Evolutionary conservation across 2,113 vertebrate species (phyloP), one percentile per base, ranked within the genome.

Genomic region (Myotis davidii): DNA sequence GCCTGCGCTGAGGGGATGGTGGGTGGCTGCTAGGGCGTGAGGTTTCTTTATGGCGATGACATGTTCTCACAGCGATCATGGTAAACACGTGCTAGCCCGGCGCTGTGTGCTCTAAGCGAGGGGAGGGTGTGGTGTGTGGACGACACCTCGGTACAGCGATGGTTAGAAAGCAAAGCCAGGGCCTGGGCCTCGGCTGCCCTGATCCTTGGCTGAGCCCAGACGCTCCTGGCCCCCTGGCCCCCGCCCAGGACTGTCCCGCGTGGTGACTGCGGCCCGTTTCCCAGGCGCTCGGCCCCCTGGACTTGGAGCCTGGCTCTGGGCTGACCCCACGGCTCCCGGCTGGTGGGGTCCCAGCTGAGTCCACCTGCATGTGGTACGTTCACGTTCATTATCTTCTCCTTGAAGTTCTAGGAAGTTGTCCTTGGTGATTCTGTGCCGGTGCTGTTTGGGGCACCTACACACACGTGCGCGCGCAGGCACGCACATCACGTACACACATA

Each of bases 291-390:
- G 0, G 32, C 37, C 0, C 32, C 48, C 9, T 42, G 45, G 50
- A 16, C 78, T 45, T 21, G 32, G n/a, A 37, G 52, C n/a, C 61
- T 3, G n/a, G 20, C 48, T 48, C 39, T 1, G 39, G 4, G 67
- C 6, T 12, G 16, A 8, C 79, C 9, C 72, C 7, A 0, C 42
- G 23, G 17, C 7, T 6, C 39, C 3, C 1, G 1, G 9, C 79
- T 18, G 54, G 85, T 42, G 56, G 72, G 13, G 52, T 10, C 76
- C 29, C 6, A 10, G 70, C 50, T 6, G 29, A 45, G 21, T 20
- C 39, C 48, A 1, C 4, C 0, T 11, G 14, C 32, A 10, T 4
- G 8, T 0, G 2, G 34, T 2, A 2, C 20, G 1, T 23, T 23
- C 3, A 0, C 1, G 13, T 2, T 45, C 14, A 11, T 6, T 18